Evolutionary conservation across 2,888 invertebrate genomes (phyloP).

Genomic region (Deroplatys truncata): DNA sequence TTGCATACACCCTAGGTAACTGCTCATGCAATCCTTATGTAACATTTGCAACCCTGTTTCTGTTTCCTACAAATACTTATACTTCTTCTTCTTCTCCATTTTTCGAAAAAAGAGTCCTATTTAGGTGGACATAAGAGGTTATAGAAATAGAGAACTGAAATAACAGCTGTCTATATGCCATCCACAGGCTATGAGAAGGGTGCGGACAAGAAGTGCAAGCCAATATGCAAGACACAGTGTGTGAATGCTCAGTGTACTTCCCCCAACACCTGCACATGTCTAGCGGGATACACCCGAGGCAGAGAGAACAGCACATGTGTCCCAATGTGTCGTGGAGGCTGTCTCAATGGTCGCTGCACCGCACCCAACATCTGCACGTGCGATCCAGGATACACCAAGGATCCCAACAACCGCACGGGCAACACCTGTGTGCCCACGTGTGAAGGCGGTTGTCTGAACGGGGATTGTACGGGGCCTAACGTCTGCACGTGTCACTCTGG

Average conservation of each 20-base stretch:
- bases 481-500: slow-evolving; percentile 53
- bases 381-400: slow-evolving; percentile 37
- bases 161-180: neutral
- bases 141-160: too few species aligned
- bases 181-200: neutral
- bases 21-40: too few species aligned
- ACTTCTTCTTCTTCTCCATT: too few species aligned
- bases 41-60: too few species aligned
- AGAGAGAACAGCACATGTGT: slow-evolving; percentile 16
- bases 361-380: slow-evolving; percentile 45
- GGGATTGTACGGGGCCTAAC: slow-evolving; percentile 50
- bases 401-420: slow-evolving; percentile 30
- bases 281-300: slow-evolving; percentile 30
- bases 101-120: too few species aligned
- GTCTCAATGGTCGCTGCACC: slow-evolving; percentile 44
- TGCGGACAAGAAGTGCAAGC: neutral
- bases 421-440: slow-evolving; percentile 24
- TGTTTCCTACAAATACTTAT: too few species aligned
- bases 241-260: slow-evolving; percentile 17
- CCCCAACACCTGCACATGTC: slow-evolving; percentile 32
- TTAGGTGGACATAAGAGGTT: too few species aligned
- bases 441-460: slow-evolving; percentile 42
- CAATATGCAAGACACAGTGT: slow-evolving; percentile 18
- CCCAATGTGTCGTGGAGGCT: slow-evolving; percentile 39
- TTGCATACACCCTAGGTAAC: too few species aligned